Conservation (phyloP, 2,888 invertebrate genomes). For the Plusia festucae region DNA sequence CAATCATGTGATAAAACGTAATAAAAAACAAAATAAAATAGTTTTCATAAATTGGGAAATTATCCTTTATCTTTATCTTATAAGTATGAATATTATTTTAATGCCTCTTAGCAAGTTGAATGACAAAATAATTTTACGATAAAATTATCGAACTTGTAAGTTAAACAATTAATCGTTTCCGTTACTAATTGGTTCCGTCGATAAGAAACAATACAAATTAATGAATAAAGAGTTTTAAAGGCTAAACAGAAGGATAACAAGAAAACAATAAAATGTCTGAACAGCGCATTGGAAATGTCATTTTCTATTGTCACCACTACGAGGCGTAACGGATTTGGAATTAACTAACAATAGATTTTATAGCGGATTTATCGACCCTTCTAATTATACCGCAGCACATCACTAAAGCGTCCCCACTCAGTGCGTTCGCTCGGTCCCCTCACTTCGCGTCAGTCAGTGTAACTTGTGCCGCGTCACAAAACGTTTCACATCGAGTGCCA, state of each 20-base stretch:
- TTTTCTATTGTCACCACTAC: conserved; percentile 23
- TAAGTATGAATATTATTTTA: not conserved
- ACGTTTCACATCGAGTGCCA: conserved; percentile 63
- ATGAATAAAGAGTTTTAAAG: conserved; percentile 31
- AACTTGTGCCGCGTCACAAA: conserved; percentile 71
- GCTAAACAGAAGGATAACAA: conserved; percentile 35
- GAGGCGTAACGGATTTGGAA: conserved; percentile 22
- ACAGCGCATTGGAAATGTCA: conserved; percentile 22
- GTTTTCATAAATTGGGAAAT: no score
- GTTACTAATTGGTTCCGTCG: conserved; percentile 35
- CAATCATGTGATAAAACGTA: no score
- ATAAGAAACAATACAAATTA: conserved; percentile 48
- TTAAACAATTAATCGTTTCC: conserved; percentile 36
- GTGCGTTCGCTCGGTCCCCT: conserved; percentile 72
- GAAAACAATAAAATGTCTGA: conserved; percentile 31
- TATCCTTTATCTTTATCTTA: not conserved
- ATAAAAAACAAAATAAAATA: no score
- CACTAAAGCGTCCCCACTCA: conserved; percentile 76
- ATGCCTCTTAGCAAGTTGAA: conserved; percentile 7
- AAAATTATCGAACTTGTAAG: not conserved
- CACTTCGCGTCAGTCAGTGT: conserved; percentile 73
- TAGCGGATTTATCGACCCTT: conserved; percentile 43
- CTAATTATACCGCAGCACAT: conserved; percentile 48
- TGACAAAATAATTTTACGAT: conserved; percentile 28
- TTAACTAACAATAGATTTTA: conserved; percentile 32